A percentile compares a stretch with the other conserved stretches of the same genome.
phyloP scores from a whole-genome alignment of 1,140 invertebrate species.

The Drosophila repletoides region DNA sequence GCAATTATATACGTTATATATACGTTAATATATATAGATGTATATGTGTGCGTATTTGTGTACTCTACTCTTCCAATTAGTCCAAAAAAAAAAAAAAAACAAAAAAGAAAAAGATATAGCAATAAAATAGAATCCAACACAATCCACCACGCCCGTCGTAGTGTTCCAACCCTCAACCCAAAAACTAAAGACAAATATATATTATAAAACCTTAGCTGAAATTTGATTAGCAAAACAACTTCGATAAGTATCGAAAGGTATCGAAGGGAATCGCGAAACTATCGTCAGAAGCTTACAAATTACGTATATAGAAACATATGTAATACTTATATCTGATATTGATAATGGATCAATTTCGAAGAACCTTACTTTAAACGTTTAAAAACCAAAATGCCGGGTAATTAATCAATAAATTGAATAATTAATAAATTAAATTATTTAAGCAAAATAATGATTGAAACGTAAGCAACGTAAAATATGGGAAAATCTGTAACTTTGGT shows the following conservation, averaged over 20 bases:
- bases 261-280: no score
- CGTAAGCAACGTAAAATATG: constrained; percentile 75
- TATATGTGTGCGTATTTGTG: constrained; percentile 46
- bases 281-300: constrained; percentile 39
- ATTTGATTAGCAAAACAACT: constrained; percentile 67
- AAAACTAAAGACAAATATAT: constrained; percentile 28
- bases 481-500: constrained; percentile 80
- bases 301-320: no score
- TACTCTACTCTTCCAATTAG: constrained; percentile 72
- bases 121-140: constrained; percentile 1
- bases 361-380: constrained; percentile 50
- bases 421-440: constrained; percentile 73
- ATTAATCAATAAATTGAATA: constrained; percentile 74
- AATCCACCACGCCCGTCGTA: constrained; percentile 43
- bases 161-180: constrained; percentile 52
- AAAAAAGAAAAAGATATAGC: no score
- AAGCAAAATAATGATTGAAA: constrained; percentile 47
- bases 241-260: constrained; percentile 16
- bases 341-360: constrained; percentile 56
- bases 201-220: constrained; percentile 59
- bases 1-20: constrained; percentile 56
- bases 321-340: constrained; percentile 37
- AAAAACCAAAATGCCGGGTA: constrained; percentile 76
- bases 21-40: constrained; percentile 36
- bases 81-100: constrained; percentile 7